phyloP scores from a whole-genome alignment of 1,140 invertebrate species.

The Rhagoletis pomonella region DNA sequence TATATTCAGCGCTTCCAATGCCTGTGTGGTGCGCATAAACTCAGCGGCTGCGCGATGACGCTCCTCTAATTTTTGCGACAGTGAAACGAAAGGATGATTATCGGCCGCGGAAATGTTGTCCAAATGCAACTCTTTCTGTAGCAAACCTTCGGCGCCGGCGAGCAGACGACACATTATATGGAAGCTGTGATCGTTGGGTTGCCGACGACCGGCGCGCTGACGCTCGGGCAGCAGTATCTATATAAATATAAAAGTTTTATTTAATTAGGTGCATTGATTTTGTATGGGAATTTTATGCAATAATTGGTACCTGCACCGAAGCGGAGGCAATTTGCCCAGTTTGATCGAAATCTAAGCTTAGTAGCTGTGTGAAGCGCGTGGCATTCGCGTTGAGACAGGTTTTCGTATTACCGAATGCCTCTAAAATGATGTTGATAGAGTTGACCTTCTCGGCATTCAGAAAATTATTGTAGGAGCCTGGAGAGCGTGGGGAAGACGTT shows the following conservation, averaged over 20 bases:
- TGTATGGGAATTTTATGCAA: background rate
- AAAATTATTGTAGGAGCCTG: constrained; percentile 76
- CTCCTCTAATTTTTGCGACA: constrained; percentile 87
- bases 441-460: constrained; percentile 89
- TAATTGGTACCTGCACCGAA: constrained; percentile 84
- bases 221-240: constrained; percentile 85
- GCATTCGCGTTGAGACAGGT: constrained; percentile 90
- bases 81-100: constrained; percentile 86
- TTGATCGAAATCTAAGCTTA: constrained; percentile 94
- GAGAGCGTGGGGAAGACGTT: background rate
- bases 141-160: constrained; percentile 85
- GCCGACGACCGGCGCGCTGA: constrained; percentile 81
- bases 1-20: constrained; percentile 84
- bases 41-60: constrained; percentile 84
- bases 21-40: constrained; percentile 85
- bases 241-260: constrained; percentile 50
- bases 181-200: constrained; percentile 84
- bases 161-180: constrained; percentile 89
- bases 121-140: constrained; percentile 87
- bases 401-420: constrained; percentile 89
- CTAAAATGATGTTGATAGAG: constrained; percentile 87
- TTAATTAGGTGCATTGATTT: background rate
- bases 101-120: constrained; percentile 84
- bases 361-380: constrained; percentile 90
- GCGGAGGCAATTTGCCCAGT: constrained; percentile 91